Conservation (phyloP, 2,113 vertebrate genomes). For the Dipodomys merriami region DNA sequence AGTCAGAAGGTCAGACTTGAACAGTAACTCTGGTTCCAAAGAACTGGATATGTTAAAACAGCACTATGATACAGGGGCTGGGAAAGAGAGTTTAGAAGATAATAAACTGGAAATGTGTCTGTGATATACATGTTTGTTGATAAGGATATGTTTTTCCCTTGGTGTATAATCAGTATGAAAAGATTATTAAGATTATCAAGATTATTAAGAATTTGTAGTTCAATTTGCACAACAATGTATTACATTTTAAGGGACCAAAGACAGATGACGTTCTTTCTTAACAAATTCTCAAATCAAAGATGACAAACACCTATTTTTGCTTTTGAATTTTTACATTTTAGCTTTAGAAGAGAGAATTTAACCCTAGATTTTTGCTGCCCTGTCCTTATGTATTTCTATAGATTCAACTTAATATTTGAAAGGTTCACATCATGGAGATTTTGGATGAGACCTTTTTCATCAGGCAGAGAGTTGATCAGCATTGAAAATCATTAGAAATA, state of each 20-base stretch:
- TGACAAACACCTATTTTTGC: neutral
- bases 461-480: neutral
- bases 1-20: neutral
- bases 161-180: neutral
- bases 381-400: constrained; percentile 39
- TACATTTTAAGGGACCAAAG: neutral
- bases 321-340: neutral
- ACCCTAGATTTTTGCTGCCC: neutral
- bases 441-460: neutral
- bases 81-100: neutral
- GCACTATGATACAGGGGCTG: neutral
- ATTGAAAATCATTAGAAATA: constrained; percentile 13
- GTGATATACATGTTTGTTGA: neutral
- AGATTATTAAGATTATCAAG: neutral
- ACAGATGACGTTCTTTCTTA: neutral
- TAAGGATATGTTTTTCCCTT: neutral
- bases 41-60: neutral
- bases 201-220: constrained; percentile 34
- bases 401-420: neutral
- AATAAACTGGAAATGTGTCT: neutral
- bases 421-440: neutral
- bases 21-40: neutral
- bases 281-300: neutral
- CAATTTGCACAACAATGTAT: neutral
- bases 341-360: neutral